Conservation (phyloP, 2,888 invertebrate species). For the Acronicta aceris region DNA sequence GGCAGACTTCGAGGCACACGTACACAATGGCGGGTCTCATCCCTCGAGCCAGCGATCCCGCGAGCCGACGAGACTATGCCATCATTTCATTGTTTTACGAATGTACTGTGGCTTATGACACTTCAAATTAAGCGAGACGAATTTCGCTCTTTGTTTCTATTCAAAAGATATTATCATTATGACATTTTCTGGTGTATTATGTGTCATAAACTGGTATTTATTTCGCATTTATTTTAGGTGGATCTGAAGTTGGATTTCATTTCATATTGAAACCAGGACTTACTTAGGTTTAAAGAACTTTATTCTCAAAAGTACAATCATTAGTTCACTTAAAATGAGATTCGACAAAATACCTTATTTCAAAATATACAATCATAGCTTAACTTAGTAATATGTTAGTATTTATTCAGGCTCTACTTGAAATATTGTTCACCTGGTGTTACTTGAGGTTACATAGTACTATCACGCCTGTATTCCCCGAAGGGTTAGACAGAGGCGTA, state of each 20-base stretch:
- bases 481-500: too few relatives aligned
- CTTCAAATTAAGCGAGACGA: conserved; percentile 77
- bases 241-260: conserved; percentile 7
- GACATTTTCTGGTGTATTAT: conserved; percentile 34
- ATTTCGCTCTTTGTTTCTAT: conserved; percentile 66
- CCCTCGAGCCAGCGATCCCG: conserved; percentile 53
- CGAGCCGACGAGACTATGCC: conserved; percentile 66
- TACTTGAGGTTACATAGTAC: too few relatives aligned
- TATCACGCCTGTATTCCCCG: too few relatives aligned
- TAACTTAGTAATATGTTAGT: too few relatives aligned
- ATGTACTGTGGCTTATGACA: conserved; percentile 76
- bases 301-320: too few relatives aligned
- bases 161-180: conserved; percentile 45
- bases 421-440: too few relatives aligned
- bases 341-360: too few relatives aligned
- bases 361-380: too few relatives aligned
- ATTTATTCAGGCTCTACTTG: not conserved
- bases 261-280: not conserved
- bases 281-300: too few relatives aligned
- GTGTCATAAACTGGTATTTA: conserved; percentile 25
- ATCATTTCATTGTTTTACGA: conserved; percentile 84
- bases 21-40: conserved; percentile 77
- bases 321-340: too few relatives aligned
- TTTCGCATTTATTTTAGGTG: conserved; percentile 13
- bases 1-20: conserved; percentile 68